Evolutionary conservation across 23 tunicate species (phyloP).

Genomic region (Corella eumyota): DNA sequence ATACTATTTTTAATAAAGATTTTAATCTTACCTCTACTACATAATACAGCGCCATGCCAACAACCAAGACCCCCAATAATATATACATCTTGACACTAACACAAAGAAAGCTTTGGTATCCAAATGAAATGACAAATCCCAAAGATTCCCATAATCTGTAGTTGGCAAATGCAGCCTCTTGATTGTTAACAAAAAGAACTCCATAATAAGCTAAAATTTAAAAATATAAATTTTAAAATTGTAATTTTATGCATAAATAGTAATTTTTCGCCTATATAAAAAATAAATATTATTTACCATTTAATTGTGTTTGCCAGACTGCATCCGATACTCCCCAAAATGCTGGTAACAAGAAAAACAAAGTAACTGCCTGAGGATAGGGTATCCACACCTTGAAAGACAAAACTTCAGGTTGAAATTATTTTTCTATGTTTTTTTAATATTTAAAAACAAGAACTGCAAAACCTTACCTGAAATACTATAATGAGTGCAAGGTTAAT

Average conservation of each 20-base stretch:
- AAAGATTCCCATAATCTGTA: conserved; percentile 72
- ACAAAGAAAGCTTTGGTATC: conserved; percentile 47
- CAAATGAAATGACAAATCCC: conserved; percentile 69
- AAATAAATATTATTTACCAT: no score
- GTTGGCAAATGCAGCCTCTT: conserved; percentile 79
- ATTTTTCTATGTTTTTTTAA: no score
- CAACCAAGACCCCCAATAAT: conserved; percentile 25
- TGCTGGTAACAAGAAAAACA: conserved; percentile 69
- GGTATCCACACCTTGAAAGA: conserved; percentile 60
- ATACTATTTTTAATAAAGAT: no score
- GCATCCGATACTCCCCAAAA: conserved; percentile 92
- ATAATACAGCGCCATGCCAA: conserved; percentile 36
- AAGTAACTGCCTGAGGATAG: conserved; percentile 38
- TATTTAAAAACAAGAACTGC: no score
- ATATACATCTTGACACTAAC: conserved; percentile 41
- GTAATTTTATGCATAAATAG: no score
- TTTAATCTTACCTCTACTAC: conserved; percentile 29
- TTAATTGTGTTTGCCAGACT: conserved; percentile 91
- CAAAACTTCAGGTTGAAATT: no score
- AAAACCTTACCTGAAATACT: conserved; percentile 55
- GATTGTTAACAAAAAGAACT: conserved; percentile 38
- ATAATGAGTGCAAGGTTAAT: conserved; percentile 70
- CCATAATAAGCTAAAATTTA: conserved; percentile 71
- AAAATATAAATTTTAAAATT: no score
- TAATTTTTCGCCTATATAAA: no score